Conservation (phyloP, 2,888 invertebrate genomes). For the Rotaria magnacalcarata region DNA sequence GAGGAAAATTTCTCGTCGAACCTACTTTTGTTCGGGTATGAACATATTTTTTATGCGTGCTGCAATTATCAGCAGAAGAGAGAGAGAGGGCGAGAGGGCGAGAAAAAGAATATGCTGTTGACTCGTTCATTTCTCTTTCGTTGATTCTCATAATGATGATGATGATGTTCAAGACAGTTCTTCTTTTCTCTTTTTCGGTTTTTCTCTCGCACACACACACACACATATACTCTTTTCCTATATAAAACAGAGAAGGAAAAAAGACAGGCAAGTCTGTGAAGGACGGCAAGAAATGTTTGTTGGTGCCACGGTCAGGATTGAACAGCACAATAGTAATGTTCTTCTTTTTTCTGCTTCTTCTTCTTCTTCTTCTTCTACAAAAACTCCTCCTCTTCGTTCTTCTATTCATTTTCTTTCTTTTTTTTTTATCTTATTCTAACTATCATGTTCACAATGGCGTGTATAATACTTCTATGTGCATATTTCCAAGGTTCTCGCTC, state of each 20-base stretch:
- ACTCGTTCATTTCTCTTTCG: neutral
- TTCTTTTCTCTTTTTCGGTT: neutral
- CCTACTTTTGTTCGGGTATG: neutral
- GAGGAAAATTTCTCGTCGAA: constrained; percentile 8
- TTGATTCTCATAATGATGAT: neutral
- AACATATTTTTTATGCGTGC: neutral
- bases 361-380: neutral
- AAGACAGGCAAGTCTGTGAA: neutral
- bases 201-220: neutral
- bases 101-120: neutral
- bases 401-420: neutral
- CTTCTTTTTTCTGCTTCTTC: neutral
- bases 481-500: constrained; percentile 10
- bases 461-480: constrained; percentile 37
- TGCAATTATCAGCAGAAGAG: neutral
- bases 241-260: neutral
- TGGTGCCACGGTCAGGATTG: constrained; percentile 2
- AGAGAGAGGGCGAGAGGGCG: neutral
- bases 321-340: neutral
- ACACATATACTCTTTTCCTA: neutral
- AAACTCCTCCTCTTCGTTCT: neutral
- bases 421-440: neutral
- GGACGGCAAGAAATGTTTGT: neutral
- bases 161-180: constrained; percentile 27
- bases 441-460: constrained; percentile 30